Conservation (phyloP, 2,113 vertebrate species). For the Perca fluviatilis region DNA sequence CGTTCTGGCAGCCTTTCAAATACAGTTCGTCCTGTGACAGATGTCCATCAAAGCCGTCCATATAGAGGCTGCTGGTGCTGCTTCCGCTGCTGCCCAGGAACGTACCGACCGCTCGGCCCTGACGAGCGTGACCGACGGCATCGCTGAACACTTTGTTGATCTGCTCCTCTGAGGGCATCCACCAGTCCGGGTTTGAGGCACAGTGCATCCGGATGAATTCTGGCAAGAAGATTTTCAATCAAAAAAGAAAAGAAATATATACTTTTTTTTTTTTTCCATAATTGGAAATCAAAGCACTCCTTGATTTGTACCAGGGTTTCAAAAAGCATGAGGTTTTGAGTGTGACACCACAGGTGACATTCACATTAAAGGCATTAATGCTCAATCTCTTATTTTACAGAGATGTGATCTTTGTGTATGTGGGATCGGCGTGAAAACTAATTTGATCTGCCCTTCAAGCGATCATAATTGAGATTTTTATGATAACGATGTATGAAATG, state of each 20-base stretch:
- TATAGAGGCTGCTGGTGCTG: slow-evolving; percentile 90
- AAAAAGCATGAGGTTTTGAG: too few relatives aligned
- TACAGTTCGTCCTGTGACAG: slow-evolving; percentile 90
- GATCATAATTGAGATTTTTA: not conserved
- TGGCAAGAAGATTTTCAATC: slow-evolving; percentile 63
- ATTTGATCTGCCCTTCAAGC: not conserved
- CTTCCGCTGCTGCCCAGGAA: slow-evolving; percentile 88
- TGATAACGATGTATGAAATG: not conserved
- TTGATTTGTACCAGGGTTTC: not conserved
- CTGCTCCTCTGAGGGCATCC: slow-evolving; percentile 99
- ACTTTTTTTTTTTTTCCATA: not conserved
- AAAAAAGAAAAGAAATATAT: not conserved
- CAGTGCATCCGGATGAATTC: slow-evolving; percentile 99
- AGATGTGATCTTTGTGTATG: not conserved
- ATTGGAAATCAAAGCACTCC: not conserved
- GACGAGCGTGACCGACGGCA: slow-evolving; percentile 95
- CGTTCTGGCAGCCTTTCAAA: slow-evolving; percentile 89
- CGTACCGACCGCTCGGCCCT: slow-evolving; percentile 95
- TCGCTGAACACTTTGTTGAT: slow-evolving; percentile 99
- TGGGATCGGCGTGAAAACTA: not conserved
- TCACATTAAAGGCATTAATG: not conserved
- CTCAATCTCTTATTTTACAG: not conserved
- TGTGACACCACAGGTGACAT: not conserved
- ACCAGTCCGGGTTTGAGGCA: slow-evolving; percentile 98
- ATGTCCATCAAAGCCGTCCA: slow-evolving; percentile 92